Evolutionary conservation across 2,113 vertebrate genomes (phyloP).

Genomic region (Gopherus flavomarginatus): DNA sequence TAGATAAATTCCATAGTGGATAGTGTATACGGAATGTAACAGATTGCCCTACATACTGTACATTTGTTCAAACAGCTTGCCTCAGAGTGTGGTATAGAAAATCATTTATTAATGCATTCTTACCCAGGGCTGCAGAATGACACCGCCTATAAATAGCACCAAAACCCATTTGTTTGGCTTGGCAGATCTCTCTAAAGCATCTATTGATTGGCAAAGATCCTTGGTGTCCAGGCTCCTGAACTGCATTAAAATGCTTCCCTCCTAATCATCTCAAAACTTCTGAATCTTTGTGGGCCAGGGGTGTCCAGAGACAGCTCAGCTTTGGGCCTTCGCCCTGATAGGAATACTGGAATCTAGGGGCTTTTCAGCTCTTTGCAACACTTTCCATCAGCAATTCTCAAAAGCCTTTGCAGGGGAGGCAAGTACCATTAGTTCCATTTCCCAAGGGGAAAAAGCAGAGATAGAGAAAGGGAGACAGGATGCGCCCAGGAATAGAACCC

Average conservation of each 20-base stretch:
- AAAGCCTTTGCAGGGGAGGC: background rate
- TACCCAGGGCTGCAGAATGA: too few species aligned
- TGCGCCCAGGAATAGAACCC: background rate
- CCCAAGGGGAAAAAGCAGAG: background rate
- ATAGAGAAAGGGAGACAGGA: background rate
- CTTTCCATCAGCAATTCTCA: background rate
- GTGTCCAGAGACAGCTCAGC: background rate
- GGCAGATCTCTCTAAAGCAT: background rate
- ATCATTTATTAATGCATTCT: background rate
- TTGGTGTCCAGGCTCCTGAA: background rate
- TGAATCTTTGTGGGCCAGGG: background rate
- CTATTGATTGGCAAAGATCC: background rate
- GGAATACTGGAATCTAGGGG: background rate
- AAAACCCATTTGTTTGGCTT: background rate
- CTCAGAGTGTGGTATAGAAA: background rate
- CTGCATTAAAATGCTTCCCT: background rate
- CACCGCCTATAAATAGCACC: background rate
- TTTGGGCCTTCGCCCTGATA: background rate
- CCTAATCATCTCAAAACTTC: background rate
- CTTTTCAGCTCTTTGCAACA: background rate
- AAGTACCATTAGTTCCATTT: background rate
- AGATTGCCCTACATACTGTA: rapidly evolving
- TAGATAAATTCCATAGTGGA: rapidly evolving
- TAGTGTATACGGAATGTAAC: rapidly evolving
- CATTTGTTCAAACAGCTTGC: background rate